Base-by-base conservation (phyloP, 92 coral and sea anemone genomes). In the Zoanthus sociatus region DNA sequence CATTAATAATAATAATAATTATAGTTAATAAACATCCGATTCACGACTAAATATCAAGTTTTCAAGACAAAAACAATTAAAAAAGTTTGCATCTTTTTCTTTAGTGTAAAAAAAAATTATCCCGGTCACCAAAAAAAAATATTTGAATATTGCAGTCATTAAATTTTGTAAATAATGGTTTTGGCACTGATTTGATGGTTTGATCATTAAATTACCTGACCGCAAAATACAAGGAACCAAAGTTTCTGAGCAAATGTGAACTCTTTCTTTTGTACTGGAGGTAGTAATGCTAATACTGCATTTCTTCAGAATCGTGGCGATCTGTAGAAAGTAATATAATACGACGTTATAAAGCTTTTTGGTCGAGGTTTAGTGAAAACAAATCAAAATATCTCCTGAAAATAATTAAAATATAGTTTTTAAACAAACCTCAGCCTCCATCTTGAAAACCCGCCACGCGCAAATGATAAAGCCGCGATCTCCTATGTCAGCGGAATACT, bases 371-470 rank as follows among this genome's bases (percentile, higher is more conserved):
- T 45, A 79, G 26, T 20, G 56, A 44, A 53, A 3, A 21, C 32
- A 32, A 46, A 12, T 9, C 32, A 53, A 21, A 17, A 64, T 63
- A 20, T 66, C 21, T 42, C 44, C 18, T 47, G 20, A 14, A 66
- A 68, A 64, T 81, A 61, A 37, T 47, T 16, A 79, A 45, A 42
- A 79, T 0, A 45, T 11, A 55, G 63, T 9, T 17, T 60, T 37
- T 37, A 3, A 37, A 37, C 84, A 42, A 63, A 88, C 91, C 94
- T 93, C 93, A 66, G 94, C 98, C 94, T 95, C 98, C 98, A 94
- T 94, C 89, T 93, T 94, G 94, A 81, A 81, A 81, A 81, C 21
- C 47, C 74, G 73, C 85, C 85, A 81, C 85, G 84, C 84, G 75
- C 26, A 79, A 64, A 20, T 47, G 61, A 81, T 58, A 75, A 66